Conservation (phyloP, 2,113 vertebrate genomes). For the Orycteropus afer region DNA sequence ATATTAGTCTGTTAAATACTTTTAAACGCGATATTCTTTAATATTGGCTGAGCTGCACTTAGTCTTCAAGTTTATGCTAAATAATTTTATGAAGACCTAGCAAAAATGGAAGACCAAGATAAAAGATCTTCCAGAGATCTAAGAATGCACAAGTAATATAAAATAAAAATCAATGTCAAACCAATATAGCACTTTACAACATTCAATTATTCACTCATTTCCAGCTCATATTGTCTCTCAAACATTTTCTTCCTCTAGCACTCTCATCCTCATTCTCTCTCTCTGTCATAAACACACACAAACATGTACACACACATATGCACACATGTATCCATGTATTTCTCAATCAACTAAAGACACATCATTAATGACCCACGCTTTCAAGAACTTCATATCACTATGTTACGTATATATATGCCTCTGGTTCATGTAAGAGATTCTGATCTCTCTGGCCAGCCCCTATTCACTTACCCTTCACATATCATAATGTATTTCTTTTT, state of each 20-base stretch:
- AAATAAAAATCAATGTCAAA: neutral
- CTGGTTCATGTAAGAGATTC: slow-evolving; percentile 73
- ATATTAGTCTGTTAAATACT: neutral
- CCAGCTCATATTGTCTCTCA: neutral
- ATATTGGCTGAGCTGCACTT: neutral
- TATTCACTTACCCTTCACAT: neutral
- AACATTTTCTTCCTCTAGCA: neutral
- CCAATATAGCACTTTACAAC: neutral
- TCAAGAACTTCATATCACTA: slow-evolving; percentile 79
- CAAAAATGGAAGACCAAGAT: neutral
- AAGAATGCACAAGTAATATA: neutral
- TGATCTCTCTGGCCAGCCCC: slow-evolving; percentile 36
- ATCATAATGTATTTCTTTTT: slow-evolving; percentile 52
- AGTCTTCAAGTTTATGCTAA: neutral
- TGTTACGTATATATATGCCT: slow-evolving; percentile 81
- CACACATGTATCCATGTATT: neutral
- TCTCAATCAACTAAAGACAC: slow-evolving; percentile 72
- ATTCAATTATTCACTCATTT: slow-evolving; percentile 24
- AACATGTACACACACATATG: neutral
- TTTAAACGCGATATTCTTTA: neutral
- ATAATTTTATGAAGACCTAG: neutral
- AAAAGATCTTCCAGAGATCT: neutral
- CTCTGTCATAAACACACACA: no score
- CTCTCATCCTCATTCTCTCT: no score
- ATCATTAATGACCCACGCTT: slow-evolving; percentile 64